Evolutionary conservation across 2,113 vertebrate species (phyloP), one percentile per base, ranked within the genome.

Genomic region (Tenrec ecaudatus): DNA sequence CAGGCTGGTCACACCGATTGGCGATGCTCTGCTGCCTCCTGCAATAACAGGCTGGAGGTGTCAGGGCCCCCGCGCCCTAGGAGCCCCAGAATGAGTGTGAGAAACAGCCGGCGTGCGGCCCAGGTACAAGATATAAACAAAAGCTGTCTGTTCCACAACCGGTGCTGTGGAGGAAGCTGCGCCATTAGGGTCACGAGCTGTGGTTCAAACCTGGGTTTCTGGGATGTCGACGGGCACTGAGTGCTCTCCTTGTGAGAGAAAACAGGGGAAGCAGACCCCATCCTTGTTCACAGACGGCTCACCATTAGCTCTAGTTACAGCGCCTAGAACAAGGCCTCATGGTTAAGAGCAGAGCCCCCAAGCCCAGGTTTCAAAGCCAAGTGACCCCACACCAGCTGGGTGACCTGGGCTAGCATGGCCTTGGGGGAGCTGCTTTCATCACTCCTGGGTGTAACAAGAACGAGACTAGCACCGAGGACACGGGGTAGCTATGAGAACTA

Each of bases 1-100:
- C 89, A 71, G 90, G 68, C 14, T 80, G 86, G 80, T 87, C 89
- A 82, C 90, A 94, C 84, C 92, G 76, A 53, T 12, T 75, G 82
- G 83, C 77, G 86, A 47, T 73, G 62, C 33, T 0, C 9, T 64
- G 87, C 84, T n/a, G 57, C 78, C 92, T 89, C 89, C 82, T 80
- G 58, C 64, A 71, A n/a, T 25, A 80, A 81, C 31, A 14, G 14
- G 43, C 86, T 71, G 60, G 82, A 95, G 27, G 77, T 57, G 62
- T 80, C 73, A 79, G 38, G 86, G 79, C 87, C 83, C 60, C 38
- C 15, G 57, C 86, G 47, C 40, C 53, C 86, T 62, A 27, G 84
- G 78, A 66, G 73, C 40, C 53, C 86, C 68, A 27, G 84, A 69
- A 66, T 64, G 43, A 62, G 57, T 12, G 79, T 11, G 15, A 80